Base-by-base conservation (phyloP, 2,888 invertebrate species). In the Eristalinus aeneus region DNA sequence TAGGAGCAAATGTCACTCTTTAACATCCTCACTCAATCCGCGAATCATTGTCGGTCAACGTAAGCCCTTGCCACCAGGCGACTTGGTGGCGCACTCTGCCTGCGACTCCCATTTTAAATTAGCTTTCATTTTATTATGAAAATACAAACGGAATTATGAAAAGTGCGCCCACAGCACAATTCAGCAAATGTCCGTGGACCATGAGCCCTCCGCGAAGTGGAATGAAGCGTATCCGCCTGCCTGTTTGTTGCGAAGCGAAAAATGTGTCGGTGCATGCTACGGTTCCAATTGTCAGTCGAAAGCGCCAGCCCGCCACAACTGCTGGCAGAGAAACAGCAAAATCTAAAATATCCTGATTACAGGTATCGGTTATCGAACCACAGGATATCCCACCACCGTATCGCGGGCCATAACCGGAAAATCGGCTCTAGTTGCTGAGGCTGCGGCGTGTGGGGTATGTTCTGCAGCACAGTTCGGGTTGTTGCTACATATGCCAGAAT, bases 291-390 rank as follows among this genome's bases (percentile, higher is more conserved):
- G 46, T 16, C 9, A 39, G 46, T 5, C 71, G 71, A 39, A 71
- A 71, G 46, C 46, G 20, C 6, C 27, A 27, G 27, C 11, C 32
- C 10, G 23, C 60, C 60, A 10, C 60, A 58, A 60, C 8, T 32
- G 20, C 31, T 53, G 16, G 46, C 31, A n/a, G 10, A 56, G 60
- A 23, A 61, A 56, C 22, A 60, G 54, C 46, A 60, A 65, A 65
- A 60, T 39, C 20, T 23, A 3, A 65, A 78, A 61, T 36, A n/a
- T 53, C 11, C 60, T 36, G 79, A 79, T 79, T 79, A 61, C 73
- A 67, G 73, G 78, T 46, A 79, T 79, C 73, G 73, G 73, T 67
- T 73, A 67, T 79, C 79, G 73, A 46, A 60, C 79, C 73, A 61
- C 73, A 79, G 73, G 73, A 79, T 73, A 61, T 73, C 36, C 61